A percentile compares a stretch with the other conserved stretches of the same genome.
Conservation (phyloP, 92 coral and sea anemone species). For the Parazoanthus swiftii region DNA sequence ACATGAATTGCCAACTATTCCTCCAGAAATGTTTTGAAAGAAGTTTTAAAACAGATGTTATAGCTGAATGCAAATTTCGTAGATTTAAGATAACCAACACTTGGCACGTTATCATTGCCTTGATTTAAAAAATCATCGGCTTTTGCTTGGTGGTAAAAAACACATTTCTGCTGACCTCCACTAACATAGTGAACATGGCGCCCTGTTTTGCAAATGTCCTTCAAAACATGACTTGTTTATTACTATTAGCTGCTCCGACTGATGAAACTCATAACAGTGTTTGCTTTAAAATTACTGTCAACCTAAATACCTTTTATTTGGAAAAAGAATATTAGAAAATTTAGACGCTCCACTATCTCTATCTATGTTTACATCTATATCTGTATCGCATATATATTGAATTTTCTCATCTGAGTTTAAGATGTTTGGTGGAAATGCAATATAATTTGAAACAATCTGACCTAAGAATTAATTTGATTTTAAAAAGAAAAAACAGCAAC, state of each 20-base stretch:
- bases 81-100: not conserved
- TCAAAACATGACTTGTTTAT: not conserved
- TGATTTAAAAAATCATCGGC: no score
- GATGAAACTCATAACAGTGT: not conserved
- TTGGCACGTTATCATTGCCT: not conserved
- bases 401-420: not conserved
- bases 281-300: not conserved
- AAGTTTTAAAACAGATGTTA: no score
- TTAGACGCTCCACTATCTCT: not conserved
- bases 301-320: not conserved
- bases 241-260: not conserved
- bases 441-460: not conserved
- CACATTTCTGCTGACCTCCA: not conserved
- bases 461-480: no score
- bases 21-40: not conserved
- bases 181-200: no score
- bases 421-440: no score
- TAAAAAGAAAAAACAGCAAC: not conserved
- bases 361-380: no score
- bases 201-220: no score
- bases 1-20: not conserved
- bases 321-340: no score
- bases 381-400: no score
- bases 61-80: not conserved
- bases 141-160: not conserved